These are phyloP conservation scores for Ciconia boyciana DNA, from an alignment of 2,113 vertebrate genomes.

Conservation along the genomic window DNA sequence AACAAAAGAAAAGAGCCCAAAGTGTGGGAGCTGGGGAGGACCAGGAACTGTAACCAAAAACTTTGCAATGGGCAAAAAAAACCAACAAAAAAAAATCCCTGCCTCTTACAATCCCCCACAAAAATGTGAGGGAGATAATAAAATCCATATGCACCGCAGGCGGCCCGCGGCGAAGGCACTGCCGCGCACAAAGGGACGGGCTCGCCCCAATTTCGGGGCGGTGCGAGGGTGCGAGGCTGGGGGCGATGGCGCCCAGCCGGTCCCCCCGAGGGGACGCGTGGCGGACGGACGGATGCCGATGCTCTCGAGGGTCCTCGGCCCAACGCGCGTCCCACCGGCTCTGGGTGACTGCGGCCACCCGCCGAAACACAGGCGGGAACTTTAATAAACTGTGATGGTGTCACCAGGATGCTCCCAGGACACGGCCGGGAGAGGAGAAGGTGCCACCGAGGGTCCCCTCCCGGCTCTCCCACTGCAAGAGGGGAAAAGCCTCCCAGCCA, in stretches of 20 bases:
- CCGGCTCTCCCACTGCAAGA: neutral
- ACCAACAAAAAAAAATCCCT: neutral
- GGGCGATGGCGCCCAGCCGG: fast-evolving
- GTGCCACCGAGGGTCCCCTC: neutral
- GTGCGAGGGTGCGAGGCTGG: fast-evolving
- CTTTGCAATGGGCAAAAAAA: neutral
- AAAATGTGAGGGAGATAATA: slow-evolving; percentile 68
- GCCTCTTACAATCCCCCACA: slow-evolving; percentile 55
- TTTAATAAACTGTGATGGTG: neutral
- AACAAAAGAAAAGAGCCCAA: slow-evolving; percentile 68
- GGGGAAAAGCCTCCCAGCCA: neutral
- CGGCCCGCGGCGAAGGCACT: neutral
- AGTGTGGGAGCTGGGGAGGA: neutral
- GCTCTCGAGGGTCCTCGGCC: neutral
- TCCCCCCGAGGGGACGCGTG: fast-evolving
- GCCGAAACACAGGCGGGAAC: neutral
- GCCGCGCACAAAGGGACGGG: slow-evolving; percentile 18
- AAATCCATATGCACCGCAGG: slow-evolving; percentile 64
- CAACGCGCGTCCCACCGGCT: fast-evolving
- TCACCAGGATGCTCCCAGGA: neutral
- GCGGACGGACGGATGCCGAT: fast-evolving
- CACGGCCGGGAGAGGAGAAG: neutral
- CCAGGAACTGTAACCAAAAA: slow-evolving; percentile 62
- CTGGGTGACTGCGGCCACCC: neutral
- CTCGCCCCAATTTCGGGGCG: slow-evolving; percentile 5